phyloP scores from a whole-genome alignment of 2,797 vertebrate species.

The Phoeniculus purpureus region DNA sequence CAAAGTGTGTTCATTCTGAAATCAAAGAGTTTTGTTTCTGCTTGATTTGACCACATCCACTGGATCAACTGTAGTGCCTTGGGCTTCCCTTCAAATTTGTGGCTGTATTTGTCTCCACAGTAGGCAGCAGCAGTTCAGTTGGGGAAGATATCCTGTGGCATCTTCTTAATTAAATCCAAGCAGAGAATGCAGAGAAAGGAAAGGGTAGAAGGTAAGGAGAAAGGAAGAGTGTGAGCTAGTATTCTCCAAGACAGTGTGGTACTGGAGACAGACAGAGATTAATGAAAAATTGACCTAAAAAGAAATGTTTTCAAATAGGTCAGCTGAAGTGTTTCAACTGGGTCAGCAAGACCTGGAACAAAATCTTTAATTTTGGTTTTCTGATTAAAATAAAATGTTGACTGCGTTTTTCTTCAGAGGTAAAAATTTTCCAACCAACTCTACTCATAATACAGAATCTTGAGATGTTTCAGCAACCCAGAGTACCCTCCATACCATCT shows the following conservation, averaged over 20 bases:
- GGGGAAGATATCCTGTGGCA: background rate
- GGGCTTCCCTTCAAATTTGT: background rate
- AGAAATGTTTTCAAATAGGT: background rate
- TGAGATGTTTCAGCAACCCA: background rate
- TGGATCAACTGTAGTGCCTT: background rate
- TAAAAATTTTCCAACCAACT: background rate
- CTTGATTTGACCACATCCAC: background rate
- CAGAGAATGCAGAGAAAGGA: background rate
- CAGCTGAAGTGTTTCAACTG: background rate
- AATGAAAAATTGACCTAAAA: constrained; percentile 38
- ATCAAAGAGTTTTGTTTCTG: background rate
- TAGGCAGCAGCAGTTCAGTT: background rate
- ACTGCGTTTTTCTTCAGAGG: background rate
- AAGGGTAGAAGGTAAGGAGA: background rate
- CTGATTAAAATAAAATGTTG: background rate
- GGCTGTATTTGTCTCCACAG: background rate
- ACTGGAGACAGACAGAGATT: background rate
- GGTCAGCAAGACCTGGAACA: background rate
- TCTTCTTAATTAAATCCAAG: background rate
- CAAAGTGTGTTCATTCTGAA: background rate
- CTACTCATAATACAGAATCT: background rate
- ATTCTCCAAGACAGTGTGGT: background rate
- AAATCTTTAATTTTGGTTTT: constrained; percentile 2
- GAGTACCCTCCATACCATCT: background rate
- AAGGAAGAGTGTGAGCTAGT: background rate